Conservation (phyloP, 2,113 vertebrate genomes). For the Seriola quinqueradiata region DNA sequence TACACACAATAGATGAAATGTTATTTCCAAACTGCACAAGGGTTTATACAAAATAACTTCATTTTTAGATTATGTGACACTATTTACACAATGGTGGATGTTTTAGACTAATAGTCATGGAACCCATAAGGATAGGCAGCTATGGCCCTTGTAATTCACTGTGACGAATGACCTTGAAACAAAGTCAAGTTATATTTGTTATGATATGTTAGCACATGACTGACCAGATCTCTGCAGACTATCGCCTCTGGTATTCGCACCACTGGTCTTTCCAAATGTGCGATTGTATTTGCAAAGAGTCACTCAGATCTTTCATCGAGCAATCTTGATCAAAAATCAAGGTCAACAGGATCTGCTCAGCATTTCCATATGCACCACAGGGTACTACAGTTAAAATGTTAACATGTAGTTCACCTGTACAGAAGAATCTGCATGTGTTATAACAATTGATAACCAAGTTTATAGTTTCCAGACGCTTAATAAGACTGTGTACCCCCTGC, state of each 20-base stretch:
- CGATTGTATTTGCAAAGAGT: no score
- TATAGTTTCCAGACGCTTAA: neutral
- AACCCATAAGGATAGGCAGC: neutral
- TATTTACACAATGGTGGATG: neutral
- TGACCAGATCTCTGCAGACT: no score
- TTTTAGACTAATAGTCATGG: neutral
- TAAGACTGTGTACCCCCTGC: neutral
- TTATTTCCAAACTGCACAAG: neutral
- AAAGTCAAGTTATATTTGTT: no score
- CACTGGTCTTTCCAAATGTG: no score
- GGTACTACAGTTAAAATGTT: neutral
- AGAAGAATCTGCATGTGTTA: neutral
- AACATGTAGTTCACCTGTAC: neutral
- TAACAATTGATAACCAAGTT: neutral
- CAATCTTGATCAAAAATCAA: no score
- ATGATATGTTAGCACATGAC: no score
- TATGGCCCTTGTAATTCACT: no score
- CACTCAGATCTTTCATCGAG: no score
- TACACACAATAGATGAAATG: neutral
- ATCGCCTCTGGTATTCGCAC: no score
- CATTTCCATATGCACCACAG: no score
- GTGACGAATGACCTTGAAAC: no score
- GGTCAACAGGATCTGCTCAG: no score
- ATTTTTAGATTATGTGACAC: neutral
- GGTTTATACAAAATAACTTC: neutral